phyloP scores from a whole-genome alignment of 2,888 invertebrate genomes.

The Branchellion lobata region DNA sequence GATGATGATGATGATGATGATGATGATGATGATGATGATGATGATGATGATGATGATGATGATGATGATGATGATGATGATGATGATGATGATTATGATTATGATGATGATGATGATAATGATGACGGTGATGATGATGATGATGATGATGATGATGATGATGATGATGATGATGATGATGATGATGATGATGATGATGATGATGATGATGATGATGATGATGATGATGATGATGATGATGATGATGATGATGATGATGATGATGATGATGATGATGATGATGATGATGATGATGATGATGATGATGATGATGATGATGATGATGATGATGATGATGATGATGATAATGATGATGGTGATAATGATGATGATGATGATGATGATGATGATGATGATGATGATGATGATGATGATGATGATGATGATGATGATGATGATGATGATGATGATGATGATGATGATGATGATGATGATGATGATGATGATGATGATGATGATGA shows the following conservation, averaged over 20 bases:
- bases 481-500: conserved; percentile 26
- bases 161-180: conserved; percentile 42
- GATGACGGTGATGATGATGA: conserved; percentile 35
- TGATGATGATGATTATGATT: too few relatives aligned
- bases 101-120: conserved; percentile 41
- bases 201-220: conserved; percentile 24
- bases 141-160: conserved; percentile 38
- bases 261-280: not conserved
- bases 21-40: conserved; percentile 31
- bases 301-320: conserved; percentile 36
- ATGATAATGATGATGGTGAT: conserved; percentile 41
- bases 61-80: too few relatives aligned
- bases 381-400: conserved; percentile 15
- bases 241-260: conserved; percentile 18
- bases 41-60: conserved; percentile 35
- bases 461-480: conserved; percentile 38
- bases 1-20: conserved; percentile 39
- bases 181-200: conserved; percentile 43
- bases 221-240: conserved; percentile 18
- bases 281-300: not conserved
- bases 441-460: conserved; percentile 37
- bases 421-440: conserved; percentile 10
- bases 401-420: conserved; percentile 33
- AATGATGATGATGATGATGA: conserved; percentile 17
- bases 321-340: conserved; percentile 40